Percentiles rank a stretch among this genome's conserved stretches.
phyloP scores from a whole-genome alignment of 2,888 invertebrate species.

The Anthoptus insignis region DNA sequence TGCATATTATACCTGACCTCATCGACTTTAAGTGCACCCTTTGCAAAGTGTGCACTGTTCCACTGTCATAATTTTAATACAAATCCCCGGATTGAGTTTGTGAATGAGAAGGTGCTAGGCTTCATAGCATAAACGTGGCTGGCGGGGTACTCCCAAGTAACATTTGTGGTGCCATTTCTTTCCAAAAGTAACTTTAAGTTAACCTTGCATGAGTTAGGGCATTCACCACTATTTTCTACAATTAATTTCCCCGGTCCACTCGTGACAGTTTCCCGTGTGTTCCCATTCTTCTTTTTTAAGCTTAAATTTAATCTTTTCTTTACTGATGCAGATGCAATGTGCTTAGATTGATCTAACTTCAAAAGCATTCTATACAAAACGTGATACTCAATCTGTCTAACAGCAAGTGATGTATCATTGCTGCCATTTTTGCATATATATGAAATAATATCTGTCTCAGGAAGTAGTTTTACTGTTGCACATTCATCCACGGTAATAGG shows the following conservation, averaged over 20 bases:
- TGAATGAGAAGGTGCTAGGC: constrained; percentile 90
- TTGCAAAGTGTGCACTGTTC: constrained; percentile 85
- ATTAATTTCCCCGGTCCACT: constrained; percentile 89
- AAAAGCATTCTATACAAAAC: constrained; percentile 67
- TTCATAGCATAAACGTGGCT: constrained; percentile 90
- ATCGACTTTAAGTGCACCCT: constrained; percentile 80
- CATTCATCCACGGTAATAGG: constrained; percentile 88
- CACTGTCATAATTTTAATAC: constrained; percentile 95
- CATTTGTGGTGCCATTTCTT: constrained; percentile 82
- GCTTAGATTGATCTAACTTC: constrained; percentile 65
- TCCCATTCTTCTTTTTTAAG: constrained; percentile 85
- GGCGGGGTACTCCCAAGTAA: constrained; percentile 88
- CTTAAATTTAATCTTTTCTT: constrained; percentile 83
- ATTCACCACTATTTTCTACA: constrained; percentile 90
- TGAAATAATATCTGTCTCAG: constrained; percentile 83
- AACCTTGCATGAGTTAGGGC: constrained; percentile 90
- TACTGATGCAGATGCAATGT: constrained; percentile 65
- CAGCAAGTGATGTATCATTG: constrained; percentile 79
- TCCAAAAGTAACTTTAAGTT: constrained; percentile 86
- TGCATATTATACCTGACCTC: constrained; percentile 77
- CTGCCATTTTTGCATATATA: constrained; percentile 87
- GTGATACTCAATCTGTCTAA: constrained; percentile 71
- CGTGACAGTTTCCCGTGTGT: constrained; percentile 85
- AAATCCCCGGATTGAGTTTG: constrained; percentile 90
- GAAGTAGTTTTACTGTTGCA: constrained; percentile 85